A percentile compares a stretch with the other conserved stretches of the same genome.
Evolutionary conservation across 2,797 vertebrate genomes (phyloP).

Genomic region (Anguilla obscura): DNA sequence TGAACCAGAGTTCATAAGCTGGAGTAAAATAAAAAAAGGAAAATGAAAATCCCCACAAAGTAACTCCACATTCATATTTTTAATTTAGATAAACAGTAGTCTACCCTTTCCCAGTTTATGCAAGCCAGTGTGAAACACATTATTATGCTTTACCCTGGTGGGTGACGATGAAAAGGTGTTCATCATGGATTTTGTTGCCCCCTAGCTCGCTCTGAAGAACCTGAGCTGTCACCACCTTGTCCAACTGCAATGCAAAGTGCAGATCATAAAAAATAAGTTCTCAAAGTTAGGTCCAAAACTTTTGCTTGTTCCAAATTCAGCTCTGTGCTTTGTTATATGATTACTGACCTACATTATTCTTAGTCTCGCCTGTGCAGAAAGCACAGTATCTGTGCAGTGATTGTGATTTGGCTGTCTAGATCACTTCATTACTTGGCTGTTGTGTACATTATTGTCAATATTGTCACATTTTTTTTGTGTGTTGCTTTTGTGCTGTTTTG

Average conservation of each 20-base stretch:
- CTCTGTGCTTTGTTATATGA: background rate
- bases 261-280: constrained; percentile 3
- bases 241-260: constrained; percentile 74
- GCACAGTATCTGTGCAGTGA: background rate
- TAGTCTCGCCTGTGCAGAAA: background rate
- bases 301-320: background rate
- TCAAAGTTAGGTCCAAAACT: background rate
- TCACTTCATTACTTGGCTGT: background rate
- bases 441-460: background rate
- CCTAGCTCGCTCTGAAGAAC: constrained; percentile 89
- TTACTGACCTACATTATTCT: background rate
- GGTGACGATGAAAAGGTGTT: constrained; percentile 98
- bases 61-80: background rate
- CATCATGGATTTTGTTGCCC: constrained; percentile 93
- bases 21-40: constrained; percentile 48
- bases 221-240: constrained; percentile 88
- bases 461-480: too few species aligned
- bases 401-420: background rate
- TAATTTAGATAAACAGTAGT: background rate
- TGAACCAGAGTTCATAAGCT: constrained; percentile 98
- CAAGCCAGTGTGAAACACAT: background rate
- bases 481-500: background rate
- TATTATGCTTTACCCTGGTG: constrained; percentile 83
- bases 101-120: background rate
- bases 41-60: background rate